Conservation (phyloP, 2,797 vertebrate genomes). For the Petrocephalus sullivani region DNA sequence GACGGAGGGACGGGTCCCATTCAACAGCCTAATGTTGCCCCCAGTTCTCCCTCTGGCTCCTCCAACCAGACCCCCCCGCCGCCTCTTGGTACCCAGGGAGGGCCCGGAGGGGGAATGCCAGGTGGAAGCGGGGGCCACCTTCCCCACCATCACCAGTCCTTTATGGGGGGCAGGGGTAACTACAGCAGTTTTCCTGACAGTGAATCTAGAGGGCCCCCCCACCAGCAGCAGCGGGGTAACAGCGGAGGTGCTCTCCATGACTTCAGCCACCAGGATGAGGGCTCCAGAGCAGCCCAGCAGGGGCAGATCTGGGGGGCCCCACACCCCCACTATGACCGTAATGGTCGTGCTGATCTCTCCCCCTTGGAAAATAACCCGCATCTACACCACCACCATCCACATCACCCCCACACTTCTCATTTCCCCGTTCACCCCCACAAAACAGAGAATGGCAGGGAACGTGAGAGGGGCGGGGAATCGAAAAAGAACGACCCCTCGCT, state of each 20-base stretch:
- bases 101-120: conserved; percentile 46
- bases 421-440: conserved; percentile 57
- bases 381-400: conserved; percentile 54
- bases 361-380: conserved; percentile 57
- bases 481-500: conserved; percentile 63
- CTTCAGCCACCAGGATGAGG: conserved; percentile 73
- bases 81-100: conserved; percentile 56
- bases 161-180: conserved; percentile 64
- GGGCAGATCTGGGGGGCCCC: conserved; percentile 63
- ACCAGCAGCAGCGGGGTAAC: conserved; percentile 47
- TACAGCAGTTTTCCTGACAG: conserved; percentile 67
- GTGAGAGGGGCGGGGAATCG: conserved; percentile 51
- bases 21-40: conserved; percentile 51
- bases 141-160: conserved; percentile 61
- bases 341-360: conserved; percentile 57
- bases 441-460: conserved; percentile 54
- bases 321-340: conserved; percentile 68
- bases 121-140: conserved; percentile 54
- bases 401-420: conserved; percentile 57
- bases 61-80: conserved; percentile 64
- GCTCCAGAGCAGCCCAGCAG: conserved; percentile 55
- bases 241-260: conserved; percentile 46
- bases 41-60: conserved; percentile 53
- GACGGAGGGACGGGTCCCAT: conserved; percentile 64
- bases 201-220: conserved; percentile 54